phyloP scores from a whole-genome alignment of 2,113 vertebrate genomes.

The Pedetes capensis region DNA sequence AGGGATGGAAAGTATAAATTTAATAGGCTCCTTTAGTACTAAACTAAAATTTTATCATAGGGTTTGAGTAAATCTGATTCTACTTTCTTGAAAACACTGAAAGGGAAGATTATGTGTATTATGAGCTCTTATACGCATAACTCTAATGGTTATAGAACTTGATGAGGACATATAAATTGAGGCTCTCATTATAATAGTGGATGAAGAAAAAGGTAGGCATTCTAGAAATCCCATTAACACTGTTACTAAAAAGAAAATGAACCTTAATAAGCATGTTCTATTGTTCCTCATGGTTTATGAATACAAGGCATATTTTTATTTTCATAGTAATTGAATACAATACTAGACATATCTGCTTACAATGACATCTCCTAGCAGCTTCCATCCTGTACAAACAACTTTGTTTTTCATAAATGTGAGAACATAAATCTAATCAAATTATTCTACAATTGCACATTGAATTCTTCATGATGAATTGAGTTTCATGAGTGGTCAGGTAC shows the following conservation, averaged over 20 bases:
- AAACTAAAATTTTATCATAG: conserved; percentile 1
- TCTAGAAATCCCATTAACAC: conserved; percentile 30
- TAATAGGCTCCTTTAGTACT: background rate
- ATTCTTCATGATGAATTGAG: background rate
- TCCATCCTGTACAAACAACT: background rate
- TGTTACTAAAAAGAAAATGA: background rate
- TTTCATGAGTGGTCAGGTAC: background rate
- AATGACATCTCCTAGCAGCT: background rate
- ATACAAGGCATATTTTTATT: background rate
- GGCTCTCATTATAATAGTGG: background rate
- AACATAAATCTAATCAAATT: background rate
- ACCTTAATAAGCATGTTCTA: background rate
- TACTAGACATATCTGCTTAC: background rate
- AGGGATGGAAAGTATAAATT: background rate
- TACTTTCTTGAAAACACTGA: background rate
- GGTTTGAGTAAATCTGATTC: background rate
- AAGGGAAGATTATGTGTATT: background rate
- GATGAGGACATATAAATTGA: background rate
- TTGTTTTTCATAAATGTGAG: background rate
- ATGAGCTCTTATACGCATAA: background rate
- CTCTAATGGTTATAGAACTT: background rate
- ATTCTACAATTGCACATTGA: background rate
- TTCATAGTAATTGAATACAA: background rate
- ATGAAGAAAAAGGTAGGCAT: background rate
- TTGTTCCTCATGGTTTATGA: background rate